These are phyloP conservation scores for Leptogaster cylindrica DNA, from an alignment of 2,888 invertebrate species.

Conservation along the genomic window DNA sequence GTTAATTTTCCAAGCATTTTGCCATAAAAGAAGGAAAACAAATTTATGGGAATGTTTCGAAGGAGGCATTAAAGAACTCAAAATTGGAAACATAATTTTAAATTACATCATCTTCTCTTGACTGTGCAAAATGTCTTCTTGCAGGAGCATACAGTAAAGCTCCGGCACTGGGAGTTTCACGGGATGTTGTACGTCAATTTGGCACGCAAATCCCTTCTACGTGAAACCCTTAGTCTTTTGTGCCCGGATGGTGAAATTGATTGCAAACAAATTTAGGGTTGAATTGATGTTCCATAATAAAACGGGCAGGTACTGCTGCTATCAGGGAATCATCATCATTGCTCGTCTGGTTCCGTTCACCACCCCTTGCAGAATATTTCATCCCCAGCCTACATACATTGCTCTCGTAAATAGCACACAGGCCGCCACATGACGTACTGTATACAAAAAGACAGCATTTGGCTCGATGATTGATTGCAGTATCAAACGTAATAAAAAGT, in stretches of 20 bases:
- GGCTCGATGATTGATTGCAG: slow-evolving; percentile 45
- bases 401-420: slow-evolving; percentile 21
- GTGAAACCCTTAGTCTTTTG: slow-evolving; percentile 39
- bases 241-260: slow-evolving; percentile 44
- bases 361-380: neutral
- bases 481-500: slow-evolving; percentile 47
- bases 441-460: slow-evolving; percentile 19
- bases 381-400: slow-evolving; percentile 9
- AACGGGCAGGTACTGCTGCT: slow-evolving; percentile 45
- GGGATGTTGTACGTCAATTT: slow-evolving; percentile 39
- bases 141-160: slow-evolving; percentile 31
- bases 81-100: slow-evolving; percentile 41
- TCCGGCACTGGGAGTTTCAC: slow-evolving; percentile 30
- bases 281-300: slow-evolving; percentile 47
- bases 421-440: slow-evolving; percentile 18
- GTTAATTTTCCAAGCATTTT: slow-evolving; percentile 23
- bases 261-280: slow-evolving; percentile 48
- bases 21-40: slow-evolving; percentile 32
- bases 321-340: slow-evolving; percentile 44
- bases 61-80: slow-evolving; percentile 28
- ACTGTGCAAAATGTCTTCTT: slow-evolving; percentile 30
- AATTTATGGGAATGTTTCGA: slow-evolving; percentile 27
- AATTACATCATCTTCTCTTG: slow-evolving; percentile 25
- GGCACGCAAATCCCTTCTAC: slow-evolving; percentile 40
- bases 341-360: slow-evolving; percentile 27